Conservation (phyloP, 2,888 invertebrate genomes). For the Podabrus alpinus region DNA sequence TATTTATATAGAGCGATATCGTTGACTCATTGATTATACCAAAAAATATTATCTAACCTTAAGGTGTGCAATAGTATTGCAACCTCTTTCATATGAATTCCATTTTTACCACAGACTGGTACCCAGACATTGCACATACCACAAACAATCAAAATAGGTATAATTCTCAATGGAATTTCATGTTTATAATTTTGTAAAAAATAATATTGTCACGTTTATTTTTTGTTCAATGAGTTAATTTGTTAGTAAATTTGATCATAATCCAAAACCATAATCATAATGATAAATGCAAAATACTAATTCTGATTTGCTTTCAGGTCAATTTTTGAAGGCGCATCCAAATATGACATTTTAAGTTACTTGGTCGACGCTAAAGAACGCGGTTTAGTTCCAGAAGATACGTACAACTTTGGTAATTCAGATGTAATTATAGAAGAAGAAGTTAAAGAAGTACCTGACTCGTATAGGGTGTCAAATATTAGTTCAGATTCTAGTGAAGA, state of each 20-base stretch:
- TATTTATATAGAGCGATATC: neutral
- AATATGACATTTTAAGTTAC: conserved; percentile 88
- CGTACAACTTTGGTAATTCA: conserved; percentile 63
- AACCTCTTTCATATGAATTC: neutral
- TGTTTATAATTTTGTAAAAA: no score
- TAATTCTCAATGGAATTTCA: no score
- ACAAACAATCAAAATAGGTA: no score
- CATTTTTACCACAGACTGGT: neutral
- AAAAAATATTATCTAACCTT: neutral
- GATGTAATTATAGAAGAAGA: conserved; percentile 56
- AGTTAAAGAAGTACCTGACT: conserved; percentile 64
- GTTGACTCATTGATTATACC: neutral
- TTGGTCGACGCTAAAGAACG: conserved; percentile 84
- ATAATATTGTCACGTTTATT: no score
- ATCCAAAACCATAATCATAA: no score
- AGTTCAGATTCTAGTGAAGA: conserved; percentile 86
- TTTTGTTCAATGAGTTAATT: neutral
- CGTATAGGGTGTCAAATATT: conserved; percentile 73
- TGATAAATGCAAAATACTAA: no score
- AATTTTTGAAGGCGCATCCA: conserved; percentile 81
- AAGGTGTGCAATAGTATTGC: neutral
- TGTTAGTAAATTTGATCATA: no score
- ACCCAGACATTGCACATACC: no score
- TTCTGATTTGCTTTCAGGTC: conserved; percentile 52
- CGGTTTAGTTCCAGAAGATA: conserved; percentile 72